These are phyloP conservation scores for Macaria liturata DNA, from an alignment of 2,888 invertebrate genomes.

Conservation along the genomic window DNA sequence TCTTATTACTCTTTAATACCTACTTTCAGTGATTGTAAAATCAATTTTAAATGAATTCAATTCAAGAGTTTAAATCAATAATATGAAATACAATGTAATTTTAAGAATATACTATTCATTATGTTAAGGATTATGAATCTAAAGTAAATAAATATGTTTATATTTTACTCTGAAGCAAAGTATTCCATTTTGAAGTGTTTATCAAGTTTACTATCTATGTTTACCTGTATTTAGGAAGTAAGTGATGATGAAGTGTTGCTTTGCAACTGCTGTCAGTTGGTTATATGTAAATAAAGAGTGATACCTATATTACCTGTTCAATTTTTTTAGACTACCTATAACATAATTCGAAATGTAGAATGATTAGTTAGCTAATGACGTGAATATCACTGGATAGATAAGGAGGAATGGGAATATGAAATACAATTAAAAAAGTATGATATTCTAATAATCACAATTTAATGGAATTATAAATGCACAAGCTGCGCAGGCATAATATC, in stretches of 20 bases:
- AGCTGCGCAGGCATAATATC: constrained; percentile 68
- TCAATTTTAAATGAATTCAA: constrained; percentile 15
- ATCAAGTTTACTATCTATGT: constrained; percentile 33
- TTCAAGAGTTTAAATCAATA: constrained; percentile 9
- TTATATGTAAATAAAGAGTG: constrained; percentile 46
- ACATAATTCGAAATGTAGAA: too few relatives aligned
- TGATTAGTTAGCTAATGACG: too few relatives aligned
- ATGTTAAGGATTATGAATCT: constrained; percentile 26
- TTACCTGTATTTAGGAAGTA: constrained; percentile 27
- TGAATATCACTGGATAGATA: too few relatives aligned
- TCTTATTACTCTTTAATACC: constrained; percentile 27
- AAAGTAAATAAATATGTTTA: constrained; percentile 31
- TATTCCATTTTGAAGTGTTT: constrained; percentile 44
- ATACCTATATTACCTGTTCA: constrained; percentile 14
- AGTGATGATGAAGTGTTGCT: constrained; percentile 33
- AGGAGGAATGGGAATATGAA: constrained; percentile 3
- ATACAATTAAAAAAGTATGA: constrained; percentile 40
- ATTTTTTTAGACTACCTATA: neutral
- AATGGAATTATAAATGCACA: constrained; percentile 80
- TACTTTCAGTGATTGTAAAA: constrained; percentile 15
- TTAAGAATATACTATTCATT: constrained; percentile 16
- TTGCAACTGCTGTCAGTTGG: constrained; percentile 35
- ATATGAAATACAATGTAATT: constrained; percentile 13
- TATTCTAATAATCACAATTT: constrained; percentile 78
- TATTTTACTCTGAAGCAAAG: constrained; percentile 37